These are phyloP conservation scores for Drosophila putrida DNA, from an alignment of 2,888 invertebrate genomes.

Conservation along the genomic window DNA sequence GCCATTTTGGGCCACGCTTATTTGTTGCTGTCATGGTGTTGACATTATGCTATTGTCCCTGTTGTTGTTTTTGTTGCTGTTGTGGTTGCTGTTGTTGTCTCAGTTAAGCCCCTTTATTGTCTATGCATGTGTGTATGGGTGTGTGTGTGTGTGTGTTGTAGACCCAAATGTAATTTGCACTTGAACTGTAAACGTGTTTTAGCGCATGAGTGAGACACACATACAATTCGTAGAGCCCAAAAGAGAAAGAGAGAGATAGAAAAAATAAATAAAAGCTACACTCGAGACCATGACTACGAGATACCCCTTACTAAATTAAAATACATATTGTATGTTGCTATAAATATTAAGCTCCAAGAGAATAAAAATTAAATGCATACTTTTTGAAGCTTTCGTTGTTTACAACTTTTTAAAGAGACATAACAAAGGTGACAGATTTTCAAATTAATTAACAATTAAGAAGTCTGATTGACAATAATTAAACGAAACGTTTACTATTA, in stretches of 20 bases:
- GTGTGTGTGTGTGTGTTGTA: conserved; percentile 18
- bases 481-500: too few species aligned
- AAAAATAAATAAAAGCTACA: too few species aligned
- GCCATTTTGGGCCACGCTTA: conserved; percentile 51
- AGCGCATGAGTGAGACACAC: conserved; percentile 17
- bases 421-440: too few species aligned
- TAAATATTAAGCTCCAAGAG: too few species aligned
- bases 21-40: conserved; percentile 43
- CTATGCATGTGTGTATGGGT: conserved; percentile 16
- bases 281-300: too few species aligned
- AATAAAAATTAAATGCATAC: too few species aligned
- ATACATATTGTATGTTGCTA: too few species aligned
- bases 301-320: too few species aligned
- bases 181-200: conserved; percentile 49
- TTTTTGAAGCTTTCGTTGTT: too few species aligned
- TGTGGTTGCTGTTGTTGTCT: conserved; percentile 29
- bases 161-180: conserved; percentile 68
- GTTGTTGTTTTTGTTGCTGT: conserved; percentile 18
- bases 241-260: background rate
- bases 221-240: conserved; percentile 10
- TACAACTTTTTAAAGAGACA: too few species aligned
- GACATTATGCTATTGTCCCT: conserved; percentile 26
- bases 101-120: conserved; percentile 60
- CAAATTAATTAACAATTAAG: too few species aligned
- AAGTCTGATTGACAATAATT: too few species aligned